These are phyloP conservation scores for Galaxias olidus DNA, from an alignment of 2,797 vertebrate genomes.

Conservation along the genomic window DNA sequence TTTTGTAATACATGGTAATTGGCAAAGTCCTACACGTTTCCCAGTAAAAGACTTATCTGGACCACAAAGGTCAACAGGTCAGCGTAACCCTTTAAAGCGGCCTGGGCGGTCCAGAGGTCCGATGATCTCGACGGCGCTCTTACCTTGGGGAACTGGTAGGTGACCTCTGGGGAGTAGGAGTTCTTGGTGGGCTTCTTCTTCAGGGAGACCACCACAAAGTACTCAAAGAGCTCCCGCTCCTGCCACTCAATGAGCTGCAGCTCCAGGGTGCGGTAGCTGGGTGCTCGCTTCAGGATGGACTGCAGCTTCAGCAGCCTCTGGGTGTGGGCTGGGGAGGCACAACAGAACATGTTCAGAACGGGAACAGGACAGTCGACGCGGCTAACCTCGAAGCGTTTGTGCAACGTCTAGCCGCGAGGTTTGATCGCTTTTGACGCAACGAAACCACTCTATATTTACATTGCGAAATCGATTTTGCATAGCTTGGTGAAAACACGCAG, in stretches of 20 bases:
- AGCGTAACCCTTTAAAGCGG: too few relatives aligned
- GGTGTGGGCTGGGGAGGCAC: constrained; percentile 83
- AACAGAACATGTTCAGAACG: background rate
- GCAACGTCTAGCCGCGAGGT: too few relatives aligned
- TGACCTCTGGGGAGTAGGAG: constrained; percentile 92
- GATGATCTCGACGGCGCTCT: constrained; percentile 25
- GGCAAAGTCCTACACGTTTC: too few relatives aligned
- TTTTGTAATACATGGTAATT: too few relatives aligned
- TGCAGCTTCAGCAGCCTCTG: constrained; percentile 94
- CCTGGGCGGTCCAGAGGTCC: background rate
- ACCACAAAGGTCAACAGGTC: too few relatives aligned
- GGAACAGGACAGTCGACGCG: background rate
- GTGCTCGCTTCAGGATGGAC: constrained; percentile 90
- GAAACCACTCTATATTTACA: too few relatives aligned
- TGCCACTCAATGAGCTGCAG: constrained; percentile 98
- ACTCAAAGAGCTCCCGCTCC: constrained; percentile 96
- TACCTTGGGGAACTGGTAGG: constrained; percentile 99
- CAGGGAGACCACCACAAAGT: constrained; percentile 97
- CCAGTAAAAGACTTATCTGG: too few relatives aligned
- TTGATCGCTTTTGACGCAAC: too few relatives aligned
- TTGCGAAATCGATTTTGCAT: too few relatives aligned
- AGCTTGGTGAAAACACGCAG: too few relatives aligned
- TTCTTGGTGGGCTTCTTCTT: constrained; percentile 97
- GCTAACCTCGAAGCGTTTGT: too few relatives aligned
- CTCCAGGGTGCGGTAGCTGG: constrained; percentile 96